Percentiles rank a stretch among this genome's conserved stretches.
These are phyloP conservation scores for Exephanes ischioxanthus DNA, from an alignment of 2,888 invertebrate species.

Conservation along the genomic window DNA sequence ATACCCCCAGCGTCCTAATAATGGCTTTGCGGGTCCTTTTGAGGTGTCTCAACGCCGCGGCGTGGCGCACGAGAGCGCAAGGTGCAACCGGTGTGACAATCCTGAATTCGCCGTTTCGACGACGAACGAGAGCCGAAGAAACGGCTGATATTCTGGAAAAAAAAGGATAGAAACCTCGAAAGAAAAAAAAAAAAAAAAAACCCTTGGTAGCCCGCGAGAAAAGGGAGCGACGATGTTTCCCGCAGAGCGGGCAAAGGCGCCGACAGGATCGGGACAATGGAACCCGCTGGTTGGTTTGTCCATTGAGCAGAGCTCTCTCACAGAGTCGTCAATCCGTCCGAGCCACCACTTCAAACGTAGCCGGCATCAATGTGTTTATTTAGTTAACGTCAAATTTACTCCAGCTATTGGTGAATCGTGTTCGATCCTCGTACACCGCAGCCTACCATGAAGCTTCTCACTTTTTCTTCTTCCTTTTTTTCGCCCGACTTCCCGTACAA, in stretches of 20 bases:
- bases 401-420: constrained; percentile 71
- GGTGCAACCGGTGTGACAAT: constrained; percentile 62
- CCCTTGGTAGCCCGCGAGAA: constrained; percentile 22
- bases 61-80: constrained; percentile 61
- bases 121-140: background rate
- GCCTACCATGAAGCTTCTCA: constrained; percentile 47
- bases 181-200: constrained; percentile 9
- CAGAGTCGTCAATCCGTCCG: constrained; percentile 60
- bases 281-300: constrained; percentile 33
- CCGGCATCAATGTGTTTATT: constrained; percentile 84
- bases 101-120: constrained; percentile 42
- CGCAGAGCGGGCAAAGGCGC: constrained; percentile 69
- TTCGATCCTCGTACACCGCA: constrained; percentile 56
- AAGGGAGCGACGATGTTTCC: constrained; percentile 66
- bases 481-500: constrained; percentile 40
- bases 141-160: constrained; percentile 13
- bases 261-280: constrained; percentile 70
- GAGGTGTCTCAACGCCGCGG: constrained; percentile 46
- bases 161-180: background rate
- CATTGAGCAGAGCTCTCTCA: constrained; percentile 5
- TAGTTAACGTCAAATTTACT: constrained; percentile 84
- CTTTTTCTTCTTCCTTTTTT: constrained; percentile 27
- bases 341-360: constrained; percentile 82
- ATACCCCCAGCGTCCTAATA: constrained; percentile 42
- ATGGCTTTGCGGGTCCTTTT: constrained; percentile 60